A percentile compares a stretch with the other conserved stretches of the same genome.
Conservation (phyloP, 2,888 invertebrate genomes). For the Ditula angustiorana region DNA sequence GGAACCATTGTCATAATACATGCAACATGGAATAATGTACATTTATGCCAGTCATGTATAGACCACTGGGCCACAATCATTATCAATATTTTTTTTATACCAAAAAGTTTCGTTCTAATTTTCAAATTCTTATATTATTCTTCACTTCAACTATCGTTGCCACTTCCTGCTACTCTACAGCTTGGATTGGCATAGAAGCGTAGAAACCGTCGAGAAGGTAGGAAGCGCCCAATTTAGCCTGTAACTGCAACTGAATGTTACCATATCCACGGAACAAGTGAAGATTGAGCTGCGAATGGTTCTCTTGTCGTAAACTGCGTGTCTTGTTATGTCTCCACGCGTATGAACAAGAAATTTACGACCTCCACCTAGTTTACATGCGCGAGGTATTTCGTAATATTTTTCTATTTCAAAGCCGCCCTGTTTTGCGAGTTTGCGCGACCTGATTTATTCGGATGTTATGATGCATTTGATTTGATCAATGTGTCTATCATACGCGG, state of each 20-base stretch:
- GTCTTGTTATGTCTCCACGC: constrained; percentile 67
- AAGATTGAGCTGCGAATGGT: constrained; percentile 78
- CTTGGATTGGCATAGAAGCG: constrained; percentile 51
- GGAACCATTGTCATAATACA: no score
- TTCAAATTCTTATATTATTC: no score
- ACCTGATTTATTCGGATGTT: constrained; percentile 3
- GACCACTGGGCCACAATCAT: no score
- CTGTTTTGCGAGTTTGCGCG: constrained; percentile 8
- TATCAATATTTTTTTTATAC: neutral
- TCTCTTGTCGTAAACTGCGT: constrained; percentile 72
- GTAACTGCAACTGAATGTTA: constrained; percentile 80
- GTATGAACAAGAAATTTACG: constrained; percentile 65
- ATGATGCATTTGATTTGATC: constrained; percentile 9
- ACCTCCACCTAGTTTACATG: constrained; percentile 45
- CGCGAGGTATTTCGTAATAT: constrained; percentile 13
- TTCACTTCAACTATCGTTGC: no score
- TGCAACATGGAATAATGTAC: no score
- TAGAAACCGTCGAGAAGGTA: constrained; percentile 61
- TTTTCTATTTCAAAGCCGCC: constrained; percentile 14
- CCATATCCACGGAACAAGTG: constrained; percentile 76
- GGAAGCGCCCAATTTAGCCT: constrained; percentile 75
- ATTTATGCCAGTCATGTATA: no score
- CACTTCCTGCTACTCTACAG: constrained; percentile 59
- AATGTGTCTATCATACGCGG: neutral
- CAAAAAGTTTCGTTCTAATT: no score